Evolutionary conservation across 2,888 invertebrate genomes (phyloP).

Genomic region (Netelia virgata): DNA sequence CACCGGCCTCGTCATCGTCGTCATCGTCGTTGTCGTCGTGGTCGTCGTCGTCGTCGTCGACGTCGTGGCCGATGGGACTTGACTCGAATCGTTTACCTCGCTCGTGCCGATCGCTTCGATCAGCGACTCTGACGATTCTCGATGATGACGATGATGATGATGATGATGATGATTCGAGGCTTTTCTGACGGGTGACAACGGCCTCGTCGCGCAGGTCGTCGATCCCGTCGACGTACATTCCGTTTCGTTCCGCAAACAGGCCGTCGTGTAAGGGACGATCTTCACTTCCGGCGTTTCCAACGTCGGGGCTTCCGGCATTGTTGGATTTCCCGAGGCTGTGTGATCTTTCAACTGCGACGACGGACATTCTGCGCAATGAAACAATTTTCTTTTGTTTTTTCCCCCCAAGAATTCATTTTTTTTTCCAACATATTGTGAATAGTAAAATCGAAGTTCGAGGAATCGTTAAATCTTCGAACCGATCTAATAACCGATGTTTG

Average conservation of each 20-base stretch:
- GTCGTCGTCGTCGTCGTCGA: slow-evolving; percentile 35
- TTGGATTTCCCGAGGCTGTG: slow-evolving; percentile 66
- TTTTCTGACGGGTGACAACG: slow-evolving; percentile 35
- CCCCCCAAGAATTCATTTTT: not conserved
- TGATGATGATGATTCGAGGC: slow-evolving; percentile 29
- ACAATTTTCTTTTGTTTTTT: not conserved
- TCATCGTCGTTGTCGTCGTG: slow-evolving; percentile 41
- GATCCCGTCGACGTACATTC: slow-evolving; percentile 47
- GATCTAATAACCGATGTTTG: not conserved
- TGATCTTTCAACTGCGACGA: slow-evolving; percentile 70
- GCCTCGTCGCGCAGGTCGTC: slow-evolving; percentile 46
- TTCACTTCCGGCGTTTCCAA: slow-evolving; percentile 6
- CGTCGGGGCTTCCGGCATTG: slow-evolving; percentile 12
- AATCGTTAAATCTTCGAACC: not conserved
- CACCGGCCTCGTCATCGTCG: slow-evolving; percentile 68
- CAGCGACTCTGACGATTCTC: slow-evolving; percentile 25
- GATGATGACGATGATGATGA: slow-evolving; percentile 46
- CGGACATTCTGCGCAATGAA: slow-evolving; percentile 56
- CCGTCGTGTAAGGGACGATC: slow-evolving; percentile 9
- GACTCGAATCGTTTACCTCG: not conserved
- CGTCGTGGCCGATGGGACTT: not conserved
- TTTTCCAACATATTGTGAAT: not conserved
- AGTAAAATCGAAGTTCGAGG: no score
- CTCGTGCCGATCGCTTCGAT: slow-evolving; percentile 20
- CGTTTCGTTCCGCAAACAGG: slow-evolving; percentile 24